Evolutionary conservation across 2,113 vertebrate species (phyloP).

Genomic region (Barbus barbus): DNA sequence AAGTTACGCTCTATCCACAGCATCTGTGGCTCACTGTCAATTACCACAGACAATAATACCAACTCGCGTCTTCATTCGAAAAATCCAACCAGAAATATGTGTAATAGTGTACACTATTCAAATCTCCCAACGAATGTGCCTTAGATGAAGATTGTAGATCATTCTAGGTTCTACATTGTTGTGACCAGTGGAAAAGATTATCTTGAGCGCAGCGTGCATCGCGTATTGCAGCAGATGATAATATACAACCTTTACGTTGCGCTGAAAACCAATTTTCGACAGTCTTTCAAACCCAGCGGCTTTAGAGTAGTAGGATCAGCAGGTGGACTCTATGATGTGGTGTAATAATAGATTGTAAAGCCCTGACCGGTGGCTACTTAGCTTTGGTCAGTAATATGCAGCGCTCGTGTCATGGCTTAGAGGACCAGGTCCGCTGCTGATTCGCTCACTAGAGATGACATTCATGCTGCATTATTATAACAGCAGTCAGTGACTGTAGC

Average conservation of each 20-base stretch:
- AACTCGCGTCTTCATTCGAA: background rate
- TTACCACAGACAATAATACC: background rate
- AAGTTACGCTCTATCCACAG: background rate
- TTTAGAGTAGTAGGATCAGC: slow-evolving; percentile 31
- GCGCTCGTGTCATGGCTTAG: slow-evolving; percentile 25
- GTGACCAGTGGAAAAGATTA: background rate
- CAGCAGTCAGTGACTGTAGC: slow-evolving; percentile 11
- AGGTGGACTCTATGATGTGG: slow-evolving; percentile 32
- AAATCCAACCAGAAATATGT: background rate
- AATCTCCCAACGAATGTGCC: background rate
- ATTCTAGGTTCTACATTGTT: background rate
- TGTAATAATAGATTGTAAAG: slow-evolving; percentile 30
- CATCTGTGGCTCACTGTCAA: slow-evolving; percentile 8
- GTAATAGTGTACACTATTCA: background rate
- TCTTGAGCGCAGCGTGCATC: background rate
- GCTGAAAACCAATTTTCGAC: slow-evolving; percentile 22
- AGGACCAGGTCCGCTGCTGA: slow-evolving; percentile 21
- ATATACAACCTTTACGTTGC: background rate
- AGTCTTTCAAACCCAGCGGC: slow-evolving; percentile 4
- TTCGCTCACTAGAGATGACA: slow-evolving; percentile 38
- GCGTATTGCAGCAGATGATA: background rate
- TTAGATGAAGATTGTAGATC: background rate
- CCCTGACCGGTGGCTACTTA: slow-evolving; percentile 4
- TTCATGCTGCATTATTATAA: slow-evolving; percentile 49
- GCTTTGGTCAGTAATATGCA: slow-evolving; percentile 34